Conservation (phyloP, 2,797 vertebrate genomes). For the Loris lydekkerianus region DNA sequence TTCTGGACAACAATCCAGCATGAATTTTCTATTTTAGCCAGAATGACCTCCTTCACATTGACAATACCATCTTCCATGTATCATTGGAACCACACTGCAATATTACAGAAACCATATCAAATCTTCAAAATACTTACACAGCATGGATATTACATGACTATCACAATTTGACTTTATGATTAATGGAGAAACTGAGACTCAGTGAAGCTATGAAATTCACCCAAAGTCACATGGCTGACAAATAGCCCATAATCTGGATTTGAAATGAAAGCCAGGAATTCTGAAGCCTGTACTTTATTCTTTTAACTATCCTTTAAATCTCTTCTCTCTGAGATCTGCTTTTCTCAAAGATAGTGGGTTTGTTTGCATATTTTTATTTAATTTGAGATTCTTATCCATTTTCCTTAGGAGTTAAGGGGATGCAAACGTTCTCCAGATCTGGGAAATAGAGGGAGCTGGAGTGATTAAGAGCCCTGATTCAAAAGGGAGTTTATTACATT, state of each 20-base stretch:
- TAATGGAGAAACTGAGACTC: not conserved
- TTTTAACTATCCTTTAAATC: not conserved
- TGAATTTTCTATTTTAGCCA: not conserved
- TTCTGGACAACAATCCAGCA: not conserved
- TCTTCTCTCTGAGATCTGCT: not conserved
- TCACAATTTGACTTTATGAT: not conserved
- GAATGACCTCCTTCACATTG: not conserved
- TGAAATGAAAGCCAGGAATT: not conserved
- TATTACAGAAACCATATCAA: not conserved
- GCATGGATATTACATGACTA: not conserved
- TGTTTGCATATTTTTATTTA: not conserved
- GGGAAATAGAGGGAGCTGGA: accelerated
- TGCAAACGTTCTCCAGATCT: not conserved
- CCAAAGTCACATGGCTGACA: not conserved
- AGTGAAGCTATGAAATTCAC: not conserved
- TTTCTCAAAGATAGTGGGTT: not conserved
- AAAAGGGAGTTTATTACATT: not conserved
- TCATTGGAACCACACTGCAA: not conserved
- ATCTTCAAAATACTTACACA: not conserved
- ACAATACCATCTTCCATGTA: not conserved
- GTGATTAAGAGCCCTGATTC: not conserved
- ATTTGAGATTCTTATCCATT: slow-evolving; percentile 19
- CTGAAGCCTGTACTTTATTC: not conserved
- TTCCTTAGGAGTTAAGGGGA: not conserved
- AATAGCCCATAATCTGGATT: not conserved